A percentile compares a stretch with the other conserved stretches of the same genome.
Evolutionary conservation across 2,797 vertebrate species (phyloP).

Genomic region (Enteromius trimaculatus): DNA sequence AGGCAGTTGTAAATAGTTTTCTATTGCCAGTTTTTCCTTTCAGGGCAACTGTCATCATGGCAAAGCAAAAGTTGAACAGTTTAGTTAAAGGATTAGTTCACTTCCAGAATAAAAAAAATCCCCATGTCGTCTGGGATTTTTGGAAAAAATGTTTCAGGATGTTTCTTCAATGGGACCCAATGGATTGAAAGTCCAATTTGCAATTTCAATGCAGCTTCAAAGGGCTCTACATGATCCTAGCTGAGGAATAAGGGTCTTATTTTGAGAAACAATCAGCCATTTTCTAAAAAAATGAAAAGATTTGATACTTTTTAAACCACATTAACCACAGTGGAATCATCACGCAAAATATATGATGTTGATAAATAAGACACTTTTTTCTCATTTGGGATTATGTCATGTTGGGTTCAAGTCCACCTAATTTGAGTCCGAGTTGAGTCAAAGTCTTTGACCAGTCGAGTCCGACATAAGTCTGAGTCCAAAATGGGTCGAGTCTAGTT

Average conservation of each 20-base stretch:
- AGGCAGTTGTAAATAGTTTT: not conserved
- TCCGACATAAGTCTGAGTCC: too few species aligned
- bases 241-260: not conserved
- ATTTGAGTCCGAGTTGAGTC: too few species aligned
- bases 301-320: too few species aligned
- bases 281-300: too few species aligned
- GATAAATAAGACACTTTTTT: too few species aligned
- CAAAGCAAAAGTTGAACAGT: not conserved
- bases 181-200: not conserved
- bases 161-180: not conserved
- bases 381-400: too few species aligned
- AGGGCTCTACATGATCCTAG: not conserved
- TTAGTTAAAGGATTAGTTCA: not conserved
- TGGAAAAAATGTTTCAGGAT: not conserved
- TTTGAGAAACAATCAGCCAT: too few species aligned
- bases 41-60: not conserved
- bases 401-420: too few species aligned
- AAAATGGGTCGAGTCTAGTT: too few species aligned
- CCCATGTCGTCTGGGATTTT: not conserved
- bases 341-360: too few species aligned
- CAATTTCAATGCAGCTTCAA: not conserved
- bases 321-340: too few species aligned
- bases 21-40: not conserved
- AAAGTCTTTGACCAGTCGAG: too few species aligned
- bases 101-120: not conserved